phyloP scores from a whole-genome alignment of 2,888 invertebrate genomes.

The Homarus gammarus region DNA sequence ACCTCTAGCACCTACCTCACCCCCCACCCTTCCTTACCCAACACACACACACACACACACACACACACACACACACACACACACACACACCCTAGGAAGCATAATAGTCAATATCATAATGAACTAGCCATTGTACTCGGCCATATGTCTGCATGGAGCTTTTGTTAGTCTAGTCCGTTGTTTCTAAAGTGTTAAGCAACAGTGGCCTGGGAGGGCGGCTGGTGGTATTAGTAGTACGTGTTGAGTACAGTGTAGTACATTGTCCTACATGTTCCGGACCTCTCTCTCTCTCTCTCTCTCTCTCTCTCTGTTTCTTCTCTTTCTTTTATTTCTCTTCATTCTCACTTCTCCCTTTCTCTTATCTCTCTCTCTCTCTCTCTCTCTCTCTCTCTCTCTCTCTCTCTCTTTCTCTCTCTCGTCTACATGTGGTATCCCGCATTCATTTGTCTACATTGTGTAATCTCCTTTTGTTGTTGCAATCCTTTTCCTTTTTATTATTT shows the following conservation, averaged over 20 bases:
- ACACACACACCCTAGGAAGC: not conserved
- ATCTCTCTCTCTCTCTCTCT: no score
- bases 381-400: no score
- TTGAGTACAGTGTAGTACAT: conserved; percentile 52
- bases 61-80: no score
- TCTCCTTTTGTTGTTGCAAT: conserved; percentile 56
- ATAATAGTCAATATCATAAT: conserved; percentile 59
- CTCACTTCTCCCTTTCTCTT: no score
- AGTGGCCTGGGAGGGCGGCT: not conserved
- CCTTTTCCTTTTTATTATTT: not conserved
- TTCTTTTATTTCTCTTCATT: no score
- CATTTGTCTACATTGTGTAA: conserved; percentile 49
- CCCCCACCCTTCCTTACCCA: conserved; percentile 22
- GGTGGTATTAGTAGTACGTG: conserved; percentile 49
- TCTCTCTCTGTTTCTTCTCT: no score
- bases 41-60: no score
- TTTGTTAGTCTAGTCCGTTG: conserved; percentile 48
- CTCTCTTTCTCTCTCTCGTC: not conserved
- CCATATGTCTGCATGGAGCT: conserved; percentile 56
- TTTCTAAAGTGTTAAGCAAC: not conserved
- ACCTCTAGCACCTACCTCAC: not conserved
- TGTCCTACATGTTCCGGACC: no score
- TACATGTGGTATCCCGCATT: conserved; percentile 57
- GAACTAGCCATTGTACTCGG: conserved; percentile 54
- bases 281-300: no score